Conservation (phyloP, 1,140 invertebrate genomes). For the Drosophila mayri region DNA sequence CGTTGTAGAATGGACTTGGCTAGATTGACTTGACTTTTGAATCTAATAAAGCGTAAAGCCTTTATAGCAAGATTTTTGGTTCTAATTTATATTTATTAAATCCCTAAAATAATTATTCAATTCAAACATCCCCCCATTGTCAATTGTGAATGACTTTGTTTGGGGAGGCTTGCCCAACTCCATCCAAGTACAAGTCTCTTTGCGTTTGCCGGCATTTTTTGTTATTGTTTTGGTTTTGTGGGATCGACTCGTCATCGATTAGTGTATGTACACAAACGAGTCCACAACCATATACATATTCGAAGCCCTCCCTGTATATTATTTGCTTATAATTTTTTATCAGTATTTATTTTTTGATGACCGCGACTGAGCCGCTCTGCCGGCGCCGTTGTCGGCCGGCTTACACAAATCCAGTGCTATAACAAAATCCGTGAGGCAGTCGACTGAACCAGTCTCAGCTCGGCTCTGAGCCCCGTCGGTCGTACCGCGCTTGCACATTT, state of each 20-base stretch:
- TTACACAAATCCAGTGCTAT: conserved; percentile 45
- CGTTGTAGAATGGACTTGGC: too few species aligned
- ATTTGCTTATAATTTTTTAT: conserved; percentile 63
- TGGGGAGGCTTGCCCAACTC: not conserved
- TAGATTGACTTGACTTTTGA: too few species aligned
- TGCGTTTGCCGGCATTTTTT: conserved; percentile 43
- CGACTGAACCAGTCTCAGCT: conserved; percentile 68
- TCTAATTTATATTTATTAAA: not conserved
- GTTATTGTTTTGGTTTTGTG: conserved; percentile 45
- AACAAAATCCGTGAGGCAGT: conserved; percentile 60
- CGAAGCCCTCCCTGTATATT: conserved; percentile 1
- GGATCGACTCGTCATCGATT: conserved; percentile 39
- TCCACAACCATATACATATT: not conserved
- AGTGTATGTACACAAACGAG: conserved; percentile 7
- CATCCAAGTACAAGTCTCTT: not conserved
- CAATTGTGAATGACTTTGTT: conserved; percentile 22
- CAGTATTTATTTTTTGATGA: conserved; percentile 43
- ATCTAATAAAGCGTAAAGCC: too few species aligned
- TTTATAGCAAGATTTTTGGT: too few species aligned
- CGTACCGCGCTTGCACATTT: conserved; percentile 56
- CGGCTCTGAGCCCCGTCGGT: conserved; percentile 59
- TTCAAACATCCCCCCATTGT: not conserved
- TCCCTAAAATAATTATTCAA: too few species aligned
- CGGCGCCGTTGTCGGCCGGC: conserved; percentile 20
- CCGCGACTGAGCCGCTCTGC: conserved; percentile 9